A percentile compares a stretch with the other conserved stretches of the same genome.
These are phyloP conservation scores for Encarsia formosa DNA, from an alignment of 2,888 invertebrate species.

Conservation along the genomic window DNA sequence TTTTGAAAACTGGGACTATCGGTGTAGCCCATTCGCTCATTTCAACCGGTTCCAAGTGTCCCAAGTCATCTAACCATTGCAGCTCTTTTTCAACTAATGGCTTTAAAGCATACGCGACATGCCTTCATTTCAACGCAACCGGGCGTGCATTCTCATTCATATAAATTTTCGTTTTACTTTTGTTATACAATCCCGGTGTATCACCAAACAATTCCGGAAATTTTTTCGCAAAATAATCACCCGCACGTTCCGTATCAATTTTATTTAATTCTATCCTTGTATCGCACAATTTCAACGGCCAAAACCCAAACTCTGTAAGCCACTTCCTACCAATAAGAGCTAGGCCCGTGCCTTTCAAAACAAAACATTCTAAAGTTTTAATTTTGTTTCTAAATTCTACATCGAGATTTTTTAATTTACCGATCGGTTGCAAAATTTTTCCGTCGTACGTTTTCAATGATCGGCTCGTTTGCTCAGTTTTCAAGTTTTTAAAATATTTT, in stretches of 20 bases:
- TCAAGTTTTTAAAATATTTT: no score
- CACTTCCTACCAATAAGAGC: constrained; percentile 18
- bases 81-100: no score
- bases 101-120: no score
- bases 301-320: constrained; percentile 11
- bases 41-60: no score
- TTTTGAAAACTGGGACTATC: no score
- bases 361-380: constrained; percentile 8
- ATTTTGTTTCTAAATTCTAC: constrained; percentile 5
- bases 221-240: not conserved
- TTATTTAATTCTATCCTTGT: not conserved
- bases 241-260: not conserved
- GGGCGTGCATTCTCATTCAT: not conserved
- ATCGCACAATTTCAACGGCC: constrained; percentile 4
- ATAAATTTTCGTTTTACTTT: not conserved
- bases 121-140: no score
- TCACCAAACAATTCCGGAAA: not conserved
- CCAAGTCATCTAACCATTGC: no score
- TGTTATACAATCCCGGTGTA: not conserved
- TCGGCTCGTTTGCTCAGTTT: no score
- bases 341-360: constrained; percentile 18
- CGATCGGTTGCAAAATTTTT: constrained; percentile 8
- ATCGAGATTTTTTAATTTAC: constrained; percentile 9
- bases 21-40: no score
- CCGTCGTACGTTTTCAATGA: constrained; percentile 11